Base-by-base conservation (phyloP, 2,113 vertebrate genomes). In the Pogonocichla stellata region DNA sequence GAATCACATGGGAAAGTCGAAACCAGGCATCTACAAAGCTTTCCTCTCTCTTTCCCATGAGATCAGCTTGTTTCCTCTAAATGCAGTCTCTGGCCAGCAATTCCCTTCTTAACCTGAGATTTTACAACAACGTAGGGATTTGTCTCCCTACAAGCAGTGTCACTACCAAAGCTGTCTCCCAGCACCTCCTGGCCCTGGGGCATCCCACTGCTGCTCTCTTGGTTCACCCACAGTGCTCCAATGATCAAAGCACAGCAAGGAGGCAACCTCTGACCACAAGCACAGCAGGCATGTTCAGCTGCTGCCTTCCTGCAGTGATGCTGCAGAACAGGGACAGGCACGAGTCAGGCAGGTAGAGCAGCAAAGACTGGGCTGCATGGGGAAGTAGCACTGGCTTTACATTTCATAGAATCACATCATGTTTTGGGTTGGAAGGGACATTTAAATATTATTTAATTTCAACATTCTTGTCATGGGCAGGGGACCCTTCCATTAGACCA, bases 281-380 rank as follows among this genome's bases (percentile, higher is more conserved):
- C 67, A 66, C 60, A 61, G 67, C 50, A 64, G 75, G 9, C 1
- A 18, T 2, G 16, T 38, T 50, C 19, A 31, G 69, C 26, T 2
- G 2, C 67, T 73, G 50, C 50, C 42, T 53, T 57, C 24, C 64
- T 20, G 8, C 54, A 42, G 54, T 22, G 54, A 45, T 6, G 18
- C 54, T 11, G 2, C 50, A 70, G 58, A 66, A 83, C 6, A 61
- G 36, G 29, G 45, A 23, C 2, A 2, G 1, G 2, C 45, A 40
- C 0, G 0, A 53, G 43, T 2, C 14, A 33, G 47, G 19, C 31
- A 54, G 64, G 25, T 0, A 48, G 48, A 80, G 47, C 0, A 0
- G 34, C 36, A 77, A 84, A 73, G 6, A 43, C 26, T 0, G 0
- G 14, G 38, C 36, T 64, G 31, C 2, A 2, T 15, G 13, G 16